These are phyloP conservation scores for Delia radicum DNA, from an alignment of 1,140 invertebrate species.

Conservation along the genomic window DNA sequence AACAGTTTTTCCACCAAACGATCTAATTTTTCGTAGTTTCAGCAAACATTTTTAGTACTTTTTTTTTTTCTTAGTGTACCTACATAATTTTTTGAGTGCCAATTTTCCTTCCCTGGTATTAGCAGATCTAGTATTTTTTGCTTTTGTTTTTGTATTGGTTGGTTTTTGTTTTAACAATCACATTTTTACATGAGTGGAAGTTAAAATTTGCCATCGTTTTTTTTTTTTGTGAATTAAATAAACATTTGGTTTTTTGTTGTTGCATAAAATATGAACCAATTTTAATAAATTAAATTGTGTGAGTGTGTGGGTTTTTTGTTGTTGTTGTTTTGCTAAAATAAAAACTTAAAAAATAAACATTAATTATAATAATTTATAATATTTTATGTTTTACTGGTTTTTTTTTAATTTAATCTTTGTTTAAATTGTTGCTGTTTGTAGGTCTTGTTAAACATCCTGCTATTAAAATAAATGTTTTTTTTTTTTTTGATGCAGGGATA, in stretches of 20 bases:
- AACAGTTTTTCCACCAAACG: too few species aligned
- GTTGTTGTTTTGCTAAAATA: neutral
- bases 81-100: too few species aligned
- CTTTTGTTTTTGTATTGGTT: neutral
- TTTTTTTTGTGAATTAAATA: neutral
- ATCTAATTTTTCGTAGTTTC: too few species aligned
- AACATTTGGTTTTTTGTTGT: neutral
- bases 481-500: neutral
- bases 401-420: neutral
- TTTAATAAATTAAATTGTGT: conserved; percentile 1
- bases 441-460: neutral
- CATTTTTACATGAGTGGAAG: neutral
- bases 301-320: too few species aligned
- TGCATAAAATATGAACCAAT: neutral
- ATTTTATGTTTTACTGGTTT: neutral
- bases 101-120: too few species aligned
- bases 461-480: neutral
- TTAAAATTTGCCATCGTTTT: neutral
- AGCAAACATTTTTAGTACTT: too few species aligned
- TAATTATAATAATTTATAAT: neutral
- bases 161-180: neutral
- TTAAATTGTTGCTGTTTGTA: neutral
- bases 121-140: too few species aligned
- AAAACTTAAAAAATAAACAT: neutral
- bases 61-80: too few species aligned